Base-by-base conservation (phyloP, 2,888 invertebrate genomes). In the Thecocarcelia acutangulata region DNA sequence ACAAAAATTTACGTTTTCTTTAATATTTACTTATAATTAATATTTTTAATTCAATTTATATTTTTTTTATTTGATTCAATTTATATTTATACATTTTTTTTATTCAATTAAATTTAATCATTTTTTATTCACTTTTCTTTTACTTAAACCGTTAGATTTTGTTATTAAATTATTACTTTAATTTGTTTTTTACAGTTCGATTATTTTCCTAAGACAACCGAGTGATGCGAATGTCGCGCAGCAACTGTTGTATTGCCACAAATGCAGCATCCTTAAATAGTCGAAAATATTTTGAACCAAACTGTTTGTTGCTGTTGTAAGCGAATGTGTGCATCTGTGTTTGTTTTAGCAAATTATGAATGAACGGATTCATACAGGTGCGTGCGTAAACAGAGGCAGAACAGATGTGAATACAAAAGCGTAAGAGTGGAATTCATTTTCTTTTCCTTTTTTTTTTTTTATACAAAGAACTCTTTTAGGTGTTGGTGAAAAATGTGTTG, bases 251-350 rank as follows among this genome's bases (percentile, higher is more conserved):
- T 85, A 84, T 87, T 87, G 86, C 84, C 85, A 86, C 85, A 84
- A 86, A 86, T 87, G 88, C 89, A 89, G 87, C 89, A 89, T 89
- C 89, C 87, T 89, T 89, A 88, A 89, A 89, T 89, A 89, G 85
- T 83, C 76, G 50, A 80, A 69, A 73, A 56, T 59, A 66, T 66
- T 33, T 73, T 66, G 5, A 48, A 78, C 72, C 52, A 59, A 52
- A 54, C 54, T 77, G 40, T 56, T 79, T 73, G 52, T 52, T 73
- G 52, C 72, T 66, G 52, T 73, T 61, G 44, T 52, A 21, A 21
- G 46, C 21, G 54, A 76, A 48, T 66, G 11, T 66, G 8, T 28
- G 63, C n/a, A 9, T 21, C 12, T 68, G 13, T 37, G 42, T 44
- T 8, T 44, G 68, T 42, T 13, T 15, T 19, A 19, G 9, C n/a